Conservation (phyloP, 2,797 vertebrate species). For the Cheirogaleus major region DNA sequence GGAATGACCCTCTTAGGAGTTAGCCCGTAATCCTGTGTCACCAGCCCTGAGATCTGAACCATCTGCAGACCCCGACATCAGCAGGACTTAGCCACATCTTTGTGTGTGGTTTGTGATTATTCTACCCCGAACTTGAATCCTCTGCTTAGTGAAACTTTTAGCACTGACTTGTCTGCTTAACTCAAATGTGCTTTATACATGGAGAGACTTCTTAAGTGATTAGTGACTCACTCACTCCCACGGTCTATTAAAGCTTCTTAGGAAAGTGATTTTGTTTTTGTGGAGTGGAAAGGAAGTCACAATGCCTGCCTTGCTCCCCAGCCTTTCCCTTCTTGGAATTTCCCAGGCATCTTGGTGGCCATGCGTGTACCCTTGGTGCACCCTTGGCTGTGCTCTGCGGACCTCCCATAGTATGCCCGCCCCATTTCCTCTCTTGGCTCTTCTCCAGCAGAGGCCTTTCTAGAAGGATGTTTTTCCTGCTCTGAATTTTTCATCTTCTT, state of each 20-base stretch:
- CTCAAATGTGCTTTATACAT: neutral
- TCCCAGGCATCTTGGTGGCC: neutral
- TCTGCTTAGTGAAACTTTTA: neutral
- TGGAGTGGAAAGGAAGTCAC: slow-evolving; percentile 5
- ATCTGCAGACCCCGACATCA: too few relatives aligned
- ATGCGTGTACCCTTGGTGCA: neutral
- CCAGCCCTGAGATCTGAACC: neutral
- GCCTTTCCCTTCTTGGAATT: slow-evolving; percentile 17
- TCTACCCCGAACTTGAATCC: neutral
- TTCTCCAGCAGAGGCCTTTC: slow-evolving; percentile 10
- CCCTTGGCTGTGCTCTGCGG: neutral
- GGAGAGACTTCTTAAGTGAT: neutral
- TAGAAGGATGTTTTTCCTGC: neutral
- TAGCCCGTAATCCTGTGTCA: neutral
- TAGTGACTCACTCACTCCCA: neutral
- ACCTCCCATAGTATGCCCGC: neutral
- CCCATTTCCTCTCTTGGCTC: neutral
- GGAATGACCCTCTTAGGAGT: neutral
- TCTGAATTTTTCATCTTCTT: neutral
- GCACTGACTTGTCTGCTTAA: neutral
- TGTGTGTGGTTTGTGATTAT: neutral
- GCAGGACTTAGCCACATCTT: rapidly evolving
- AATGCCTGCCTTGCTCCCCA: neutral
- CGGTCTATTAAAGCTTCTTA: neutral
- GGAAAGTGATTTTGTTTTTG: slow-evolving; percentile 12